Evolutionary conservation across 2,797 vertebrate genomes (phyloP).

Genomic region (Anguilla anguilla): DNA sequence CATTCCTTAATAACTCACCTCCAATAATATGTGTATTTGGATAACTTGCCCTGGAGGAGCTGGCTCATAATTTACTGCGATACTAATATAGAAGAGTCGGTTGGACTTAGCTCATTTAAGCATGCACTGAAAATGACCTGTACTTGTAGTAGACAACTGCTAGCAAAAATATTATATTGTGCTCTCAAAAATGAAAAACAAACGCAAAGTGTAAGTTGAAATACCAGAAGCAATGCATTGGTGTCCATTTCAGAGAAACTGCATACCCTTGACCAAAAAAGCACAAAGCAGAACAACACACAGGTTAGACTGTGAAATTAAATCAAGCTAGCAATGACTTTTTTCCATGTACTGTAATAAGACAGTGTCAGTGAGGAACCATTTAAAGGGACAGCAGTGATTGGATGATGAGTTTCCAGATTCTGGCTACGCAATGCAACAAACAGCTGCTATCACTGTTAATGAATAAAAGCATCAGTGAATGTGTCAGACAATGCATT

Average conservation of each 20-base stretch:
- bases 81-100: neutral
- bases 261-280: neutral
- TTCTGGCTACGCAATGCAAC: neutral
- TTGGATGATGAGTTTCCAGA: neutral
- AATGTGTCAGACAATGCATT: neutral
- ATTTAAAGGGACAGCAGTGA: neutral
- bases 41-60: neutral
- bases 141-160: neutral
- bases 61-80: neutral
- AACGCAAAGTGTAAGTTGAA: too few relatives aligned
- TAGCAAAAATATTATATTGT: neutral
- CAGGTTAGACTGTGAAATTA: neutral
- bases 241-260: neutral
- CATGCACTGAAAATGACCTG: neutral
- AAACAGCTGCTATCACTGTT: neutral
- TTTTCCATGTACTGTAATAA: neutral
- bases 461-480: neutral
- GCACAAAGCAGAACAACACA: neutral
- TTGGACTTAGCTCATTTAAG: neutral
- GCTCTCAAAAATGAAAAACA: too few relatives aligned
- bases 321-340: neutral
- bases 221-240: too few relatives aligned
- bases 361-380: neutral
- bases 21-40: neutral
- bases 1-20: neutral